Percentiles rank a stretch among this genome's conserved stretches.
Evolutionary conservation across 2,888 invertebrate genomes (phyloP).

Genomic region (Lasioglossum pauxillum): DNA sequence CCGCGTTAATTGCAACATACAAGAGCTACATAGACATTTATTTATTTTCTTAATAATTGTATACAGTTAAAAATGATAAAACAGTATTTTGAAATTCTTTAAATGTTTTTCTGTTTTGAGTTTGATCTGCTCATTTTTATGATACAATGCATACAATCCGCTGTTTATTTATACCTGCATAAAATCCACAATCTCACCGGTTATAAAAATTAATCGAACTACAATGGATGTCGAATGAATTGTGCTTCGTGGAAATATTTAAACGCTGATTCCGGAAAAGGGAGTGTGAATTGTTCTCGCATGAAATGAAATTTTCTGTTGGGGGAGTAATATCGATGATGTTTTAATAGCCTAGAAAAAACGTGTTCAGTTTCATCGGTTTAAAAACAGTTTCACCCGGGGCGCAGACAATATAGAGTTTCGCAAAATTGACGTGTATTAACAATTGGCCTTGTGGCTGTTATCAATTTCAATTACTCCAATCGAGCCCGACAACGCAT

Average conservation of each 20-base stretch:
- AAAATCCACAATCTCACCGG: background rate
- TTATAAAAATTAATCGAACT: background rate
- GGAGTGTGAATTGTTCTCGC: background rate
- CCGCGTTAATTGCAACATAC: background rate
- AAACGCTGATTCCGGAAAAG: background rate
- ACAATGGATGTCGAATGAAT: background rate
- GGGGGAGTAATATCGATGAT: background rate
- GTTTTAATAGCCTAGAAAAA: background rate
- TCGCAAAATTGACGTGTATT: background rate
- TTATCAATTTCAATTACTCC: slow-evolving; percentile 37
- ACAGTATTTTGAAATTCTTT: background rate
- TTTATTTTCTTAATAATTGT: background rate
- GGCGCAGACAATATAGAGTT: background rate
- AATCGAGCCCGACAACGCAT: slow-evolving; percentile 16
- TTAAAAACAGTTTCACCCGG: background rate
- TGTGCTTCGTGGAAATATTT: background rate
- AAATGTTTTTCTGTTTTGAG: background rate
- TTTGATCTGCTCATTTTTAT: background rate
- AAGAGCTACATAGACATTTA: background rate
- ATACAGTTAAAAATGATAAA: background rate
- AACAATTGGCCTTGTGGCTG: background rate
- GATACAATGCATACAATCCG: background rate
- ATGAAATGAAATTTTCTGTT: background rate
- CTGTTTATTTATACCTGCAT: background rate
- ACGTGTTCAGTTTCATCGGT: background rate